These are phyloP conservation scores for Pangasius larnaudii DNA, from an alignment of 2,797 vertebrate species.

Conservation along the genomic window DNA sequence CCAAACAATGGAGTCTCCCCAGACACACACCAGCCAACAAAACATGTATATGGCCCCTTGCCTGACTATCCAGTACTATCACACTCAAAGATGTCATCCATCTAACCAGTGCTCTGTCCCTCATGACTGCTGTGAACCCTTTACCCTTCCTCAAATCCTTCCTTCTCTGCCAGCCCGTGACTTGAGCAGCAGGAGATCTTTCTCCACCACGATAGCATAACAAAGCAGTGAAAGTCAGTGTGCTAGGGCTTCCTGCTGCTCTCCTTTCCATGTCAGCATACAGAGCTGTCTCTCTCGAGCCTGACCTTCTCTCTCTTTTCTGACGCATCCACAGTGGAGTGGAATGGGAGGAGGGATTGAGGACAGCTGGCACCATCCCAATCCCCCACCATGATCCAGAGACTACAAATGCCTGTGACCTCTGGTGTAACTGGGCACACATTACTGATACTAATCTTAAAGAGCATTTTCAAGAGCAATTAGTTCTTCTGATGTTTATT, in stretches of 20 bases:
- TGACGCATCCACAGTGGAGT: conserved; percentile 21
- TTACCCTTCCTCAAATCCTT: conserved; percentile 38
- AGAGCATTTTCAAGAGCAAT: conserved; percentile 31
- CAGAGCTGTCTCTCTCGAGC: conserved; percentile 37
- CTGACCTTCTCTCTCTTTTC: conserved; percentile 33
- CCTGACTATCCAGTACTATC: conserved; percentile 38
- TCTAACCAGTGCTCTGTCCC: conserved; percentile 41
- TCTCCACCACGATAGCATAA: conserved; percentile 48
- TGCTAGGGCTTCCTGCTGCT: conserved; percentile 35
- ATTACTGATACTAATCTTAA: conserved; percentile 26
- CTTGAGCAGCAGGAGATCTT: conserved; percentile 56
- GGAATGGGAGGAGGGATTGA: conserved; percentile 8
- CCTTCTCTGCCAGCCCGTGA: conserved; percentile 37
- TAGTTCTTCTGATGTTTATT: conserved; percentile 20
- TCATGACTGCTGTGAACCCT: conserved; percentile 49
- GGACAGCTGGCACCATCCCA: conserved; percentile 22
- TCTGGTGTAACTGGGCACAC: conserved; percentile 17
- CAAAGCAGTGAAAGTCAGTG: conserved; percentile 37
- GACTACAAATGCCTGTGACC: conserved; percentile 14
- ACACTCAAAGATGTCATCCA: conserved; percentile 50
- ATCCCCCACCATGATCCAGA: conserved; percentile 16
- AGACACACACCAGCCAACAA: conserved; percentile 44
- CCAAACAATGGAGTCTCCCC: conserved; percentile 20
- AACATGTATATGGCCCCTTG: background rate
- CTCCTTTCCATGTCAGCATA: conserved; percentile 53